Conservation (phyloP, 2,113 vertebrate species). For the Microtus richardsoni region DNA sequence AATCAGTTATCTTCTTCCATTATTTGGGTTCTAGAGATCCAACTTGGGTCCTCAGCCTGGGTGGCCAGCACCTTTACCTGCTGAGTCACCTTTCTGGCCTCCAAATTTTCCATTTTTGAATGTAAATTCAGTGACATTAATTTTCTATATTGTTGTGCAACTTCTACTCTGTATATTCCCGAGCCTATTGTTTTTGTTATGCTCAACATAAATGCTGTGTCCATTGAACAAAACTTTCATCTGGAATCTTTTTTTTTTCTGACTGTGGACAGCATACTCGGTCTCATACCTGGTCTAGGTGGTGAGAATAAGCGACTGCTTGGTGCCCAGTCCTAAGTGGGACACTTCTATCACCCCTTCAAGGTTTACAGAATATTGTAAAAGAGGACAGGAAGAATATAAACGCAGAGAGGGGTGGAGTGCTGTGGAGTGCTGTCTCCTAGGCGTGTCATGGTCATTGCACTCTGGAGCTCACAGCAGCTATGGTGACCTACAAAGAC, state of each 20-base stretch:
- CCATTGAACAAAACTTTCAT: background rate
- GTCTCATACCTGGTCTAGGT: background rate
- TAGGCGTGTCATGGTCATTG: background rate
- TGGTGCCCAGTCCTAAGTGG: background rate
- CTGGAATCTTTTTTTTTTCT: background rate
- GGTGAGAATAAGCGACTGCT: background rate
- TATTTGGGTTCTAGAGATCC: too few species aligned
- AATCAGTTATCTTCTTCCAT: too few species aligned
- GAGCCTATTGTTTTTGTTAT: too few species aligned
- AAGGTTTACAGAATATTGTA: background rate
- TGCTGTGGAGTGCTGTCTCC: background rate
- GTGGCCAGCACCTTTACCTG: too few species aligned
- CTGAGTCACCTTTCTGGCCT: too few species aligned
- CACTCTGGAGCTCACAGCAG: background rate
- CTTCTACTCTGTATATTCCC: too few species aligned
- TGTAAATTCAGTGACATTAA: too few species aligned
- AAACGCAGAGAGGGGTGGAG: background rate
- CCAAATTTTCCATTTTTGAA: too few species aligned
- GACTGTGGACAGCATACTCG: background rate
- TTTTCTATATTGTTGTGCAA: too few species aligned
- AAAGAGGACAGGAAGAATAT: background rate
- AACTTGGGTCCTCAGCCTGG: too few species aligned
- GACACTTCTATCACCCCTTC: background rate
- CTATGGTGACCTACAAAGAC: background rate
- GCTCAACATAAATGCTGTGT: too few species aligned